These are phyloP conservation scores for Thunnus maccoyii DNA, from an alignment of 2,113 vertebrate species.

Conservation along the genomic window DNA sequence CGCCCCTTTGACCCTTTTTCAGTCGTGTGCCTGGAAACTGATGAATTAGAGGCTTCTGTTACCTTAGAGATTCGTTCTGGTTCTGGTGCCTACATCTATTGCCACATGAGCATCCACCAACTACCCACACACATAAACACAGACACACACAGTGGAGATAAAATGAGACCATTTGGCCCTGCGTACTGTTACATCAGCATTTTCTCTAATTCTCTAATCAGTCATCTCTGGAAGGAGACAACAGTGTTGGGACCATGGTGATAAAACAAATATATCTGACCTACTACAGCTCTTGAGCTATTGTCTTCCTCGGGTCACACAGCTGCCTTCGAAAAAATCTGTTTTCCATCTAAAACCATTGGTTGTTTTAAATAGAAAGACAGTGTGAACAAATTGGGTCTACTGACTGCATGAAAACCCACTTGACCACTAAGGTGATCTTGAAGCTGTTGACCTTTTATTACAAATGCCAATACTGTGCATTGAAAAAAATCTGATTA, in stretches of 20 bases:
- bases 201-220: constrained; percentile 39
- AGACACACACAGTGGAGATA: constrained; percentile 15
- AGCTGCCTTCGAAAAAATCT: constrained; percentile 9
- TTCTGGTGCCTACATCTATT: constrained; percentile 5
- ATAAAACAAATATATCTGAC: not conserved
- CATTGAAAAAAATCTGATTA: no score
- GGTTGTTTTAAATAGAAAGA: not conserved
- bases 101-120: not conserved
- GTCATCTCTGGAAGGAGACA: constrained; percentile 33
- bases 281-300: not conserved
- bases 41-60: constrained; percentile 65
- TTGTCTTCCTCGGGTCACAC: not conserved
- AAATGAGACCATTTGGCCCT: constrained; percentile 40
- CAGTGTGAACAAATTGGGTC: constrained; percentile 21
- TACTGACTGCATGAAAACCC: not conserved
- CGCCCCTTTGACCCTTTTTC: constrained; percentile 30
- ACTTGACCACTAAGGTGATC: not conserved
- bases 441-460: no score
- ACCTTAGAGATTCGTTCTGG: constrained; percentile 14
- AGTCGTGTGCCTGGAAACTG: constrained; percentile 51
- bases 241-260: not conserved
- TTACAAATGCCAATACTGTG: not conserved
- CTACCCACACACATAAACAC: constrained; percentile 4
- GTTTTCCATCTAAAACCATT: constrained; percentile 14
- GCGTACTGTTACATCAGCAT: constrained; percentile 56